A percentile compares a stretch with the other conserved stretches of the same genome.
phyloP scores from a whole-genome alignment of 2,888 invertebrate species.

The Leucoptera coffeella region DNA sequence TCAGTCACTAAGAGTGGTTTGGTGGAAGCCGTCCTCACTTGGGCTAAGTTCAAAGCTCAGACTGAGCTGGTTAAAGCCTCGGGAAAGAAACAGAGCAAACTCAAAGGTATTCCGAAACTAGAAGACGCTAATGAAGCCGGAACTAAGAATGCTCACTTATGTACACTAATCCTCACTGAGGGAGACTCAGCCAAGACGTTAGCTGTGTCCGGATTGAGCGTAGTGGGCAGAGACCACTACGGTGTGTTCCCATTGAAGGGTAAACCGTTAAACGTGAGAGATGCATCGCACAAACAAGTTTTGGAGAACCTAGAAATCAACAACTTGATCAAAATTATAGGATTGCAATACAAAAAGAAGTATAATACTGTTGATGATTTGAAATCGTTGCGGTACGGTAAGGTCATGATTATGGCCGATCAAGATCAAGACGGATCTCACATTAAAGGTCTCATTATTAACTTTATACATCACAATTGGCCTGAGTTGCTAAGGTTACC shows the following conservation, averaged over 20 bases:
- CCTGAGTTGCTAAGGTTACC: slow-evolving; percentile 82
- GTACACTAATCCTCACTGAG: slow-evolving; percentile 97
- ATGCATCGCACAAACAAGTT: slow-evolving; percentile 95
- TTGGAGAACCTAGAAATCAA: slow-evolving; percentile 97
- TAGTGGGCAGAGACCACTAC: slow-evolving; percentile 88
- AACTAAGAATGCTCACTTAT: slow-evolving; percentile 74
- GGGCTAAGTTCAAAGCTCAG: slow-evolving; percentile 96
- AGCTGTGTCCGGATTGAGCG: slow-evolving; percentile 92
- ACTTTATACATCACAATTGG: slow-evolving; percentile 99
- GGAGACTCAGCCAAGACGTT: slow-evolving; percentile 99
- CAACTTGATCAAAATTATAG: slow-evolving; percentile 92
- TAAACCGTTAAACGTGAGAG: slow-evolving; percentile 94
- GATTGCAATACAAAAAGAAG: slow-evolving; percentile 93
- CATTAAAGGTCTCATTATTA: slow-evolving; percentile 96
- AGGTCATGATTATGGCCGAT: slow-evolving; percentile 99
- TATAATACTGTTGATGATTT: slow-evolving; percentile 80
- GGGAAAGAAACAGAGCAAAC: slow-evolving; percentile 80
- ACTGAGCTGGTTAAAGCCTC: slow-evolving; percentile 84
- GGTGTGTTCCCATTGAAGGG: slow-evolving; percentile 97
- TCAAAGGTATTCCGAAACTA: slow-evolving; percentile 90
- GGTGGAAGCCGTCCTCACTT: slow-evolving; percentile 87
- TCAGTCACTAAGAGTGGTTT: slow-evolving; percentile 80
- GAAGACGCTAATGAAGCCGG: slow-evolving; percentile 99
- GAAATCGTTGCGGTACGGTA: slow-evolving; percentile 87
- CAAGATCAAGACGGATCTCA: slow-evolving; percentile 99